Conservation (phyloP, 2,888 invertebrate species). For the Empis livida region DNA sequence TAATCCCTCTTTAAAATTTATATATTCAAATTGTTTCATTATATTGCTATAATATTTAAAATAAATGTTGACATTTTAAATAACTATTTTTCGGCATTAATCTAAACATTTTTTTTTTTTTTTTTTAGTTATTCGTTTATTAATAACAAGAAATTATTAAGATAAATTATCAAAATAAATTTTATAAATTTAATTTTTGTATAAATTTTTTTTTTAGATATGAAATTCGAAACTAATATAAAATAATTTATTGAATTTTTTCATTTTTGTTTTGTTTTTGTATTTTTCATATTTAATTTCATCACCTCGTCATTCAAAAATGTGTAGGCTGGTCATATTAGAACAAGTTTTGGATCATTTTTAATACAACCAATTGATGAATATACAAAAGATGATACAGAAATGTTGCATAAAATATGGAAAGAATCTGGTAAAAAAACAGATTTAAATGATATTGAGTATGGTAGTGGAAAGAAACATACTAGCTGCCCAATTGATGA, state of each 20-base stretch:
- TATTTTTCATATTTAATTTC: neutral
- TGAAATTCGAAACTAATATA: too few relatives aligned
- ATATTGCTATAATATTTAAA: too few relatives aligned
- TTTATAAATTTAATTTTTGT: too few relatives aligned
- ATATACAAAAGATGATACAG: slow-evolving; percentile 29
- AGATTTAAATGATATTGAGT: neutral
- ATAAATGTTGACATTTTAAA: too few relatives aligned
- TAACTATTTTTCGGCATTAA: too few relatives aligned
- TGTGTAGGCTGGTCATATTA: slow-evolving; percentile 52
- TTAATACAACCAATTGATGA: slow-evolving; percentile 52
- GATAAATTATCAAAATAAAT: too few relatives aligned
- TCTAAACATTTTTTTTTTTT: too few relatives aligned
- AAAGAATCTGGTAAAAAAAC: slow-evolving; percentile 19
- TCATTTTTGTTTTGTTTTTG: neutral
- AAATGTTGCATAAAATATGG: slow-evolving; percentile 40
- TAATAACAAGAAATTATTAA: too few relatives aligned
- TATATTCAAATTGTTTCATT: too few relatives aligned
- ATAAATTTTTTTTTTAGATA: too few relatives aligned
- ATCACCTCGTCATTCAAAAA: neutral
- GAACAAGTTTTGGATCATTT: slow-evolving; percentile 49
- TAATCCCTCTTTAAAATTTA: too few relatives aligned
- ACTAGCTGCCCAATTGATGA: slow-evolving; percentile 10
- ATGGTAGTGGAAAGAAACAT: neutral
- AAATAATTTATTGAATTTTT: neutral
- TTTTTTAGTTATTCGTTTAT: too few relatives aligned